Evolutionary conservation across 2,113 vertebrate species (phyloP).

Genomic region (Dasyornis broadbenti): DNA sequence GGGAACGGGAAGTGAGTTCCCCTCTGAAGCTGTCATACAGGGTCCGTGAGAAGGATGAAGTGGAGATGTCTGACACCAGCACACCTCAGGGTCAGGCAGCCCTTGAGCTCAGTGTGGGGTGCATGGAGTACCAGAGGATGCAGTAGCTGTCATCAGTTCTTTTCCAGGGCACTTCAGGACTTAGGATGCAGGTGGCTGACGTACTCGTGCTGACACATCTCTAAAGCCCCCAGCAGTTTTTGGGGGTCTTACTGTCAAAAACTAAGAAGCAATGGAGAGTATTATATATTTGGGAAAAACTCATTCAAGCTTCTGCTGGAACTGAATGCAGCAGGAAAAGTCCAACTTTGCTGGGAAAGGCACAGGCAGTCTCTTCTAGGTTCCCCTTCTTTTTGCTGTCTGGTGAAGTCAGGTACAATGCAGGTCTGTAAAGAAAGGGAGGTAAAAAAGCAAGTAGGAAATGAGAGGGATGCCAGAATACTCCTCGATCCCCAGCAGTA

Average conservation of each 20-base stretch:
- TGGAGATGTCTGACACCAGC: background rate
- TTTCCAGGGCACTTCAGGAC: background rate
- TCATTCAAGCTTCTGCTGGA: background rate
- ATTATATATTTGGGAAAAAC: background rate
- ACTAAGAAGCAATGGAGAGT: background rate
- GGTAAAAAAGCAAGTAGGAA: background rate
- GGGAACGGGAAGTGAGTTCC: background rate
- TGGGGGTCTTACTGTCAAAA: background rate
- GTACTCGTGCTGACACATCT: background rate
- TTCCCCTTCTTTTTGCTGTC: background rate
- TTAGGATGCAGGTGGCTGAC: background rate
- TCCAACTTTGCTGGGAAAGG: background rate
- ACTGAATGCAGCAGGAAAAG: background rate
- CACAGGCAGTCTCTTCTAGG: background rate
- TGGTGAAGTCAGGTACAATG: background rate
- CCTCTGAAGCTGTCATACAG: background rate
- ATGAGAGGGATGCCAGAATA: background rate
- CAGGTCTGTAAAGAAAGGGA: background rate
- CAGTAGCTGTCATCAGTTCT: background rate
- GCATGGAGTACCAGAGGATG: accelerated
- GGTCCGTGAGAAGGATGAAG: background rate
- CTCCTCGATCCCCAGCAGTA: background rate
- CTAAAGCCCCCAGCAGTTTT: background rate
- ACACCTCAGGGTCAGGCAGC: accelerated
- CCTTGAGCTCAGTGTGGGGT: accelerated